Percentiles rank a stretch among this genome's conserved stretches.
Evolutionary conservation across 2,888 invertebrate species (phyloP).

Genomic region (Drosophila barbarae): DNA sequence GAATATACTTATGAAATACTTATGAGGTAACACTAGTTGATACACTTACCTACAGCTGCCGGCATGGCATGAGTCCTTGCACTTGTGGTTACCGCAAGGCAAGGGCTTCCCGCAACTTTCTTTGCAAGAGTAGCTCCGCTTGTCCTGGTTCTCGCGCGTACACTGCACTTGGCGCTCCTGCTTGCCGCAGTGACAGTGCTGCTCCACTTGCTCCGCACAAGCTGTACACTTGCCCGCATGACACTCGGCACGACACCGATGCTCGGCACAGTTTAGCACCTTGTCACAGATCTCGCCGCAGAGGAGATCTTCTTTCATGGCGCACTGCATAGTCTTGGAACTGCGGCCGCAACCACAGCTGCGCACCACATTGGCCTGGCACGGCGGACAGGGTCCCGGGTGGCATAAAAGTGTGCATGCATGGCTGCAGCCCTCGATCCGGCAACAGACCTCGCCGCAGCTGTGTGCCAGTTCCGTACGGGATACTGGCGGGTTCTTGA

Average conservation of each 20-base stretch:
- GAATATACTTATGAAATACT: not conserved
- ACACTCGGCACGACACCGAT: slow-evolving; percentile 87
- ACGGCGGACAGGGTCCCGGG: slow-evolving; percentile 96
- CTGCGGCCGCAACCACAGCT: slow-evolving; percentile 90
- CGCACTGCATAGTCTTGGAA: slow-evolving; percentile 85
- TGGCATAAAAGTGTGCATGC: slow-evolving; percentile 92
- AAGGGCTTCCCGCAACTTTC: slow-evolving; percentile 83
- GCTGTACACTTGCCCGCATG: slow-evolving; percentile 88
- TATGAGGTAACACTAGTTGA: not conserved
- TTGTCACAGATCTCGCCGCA: slow-evolving; percentile 89
- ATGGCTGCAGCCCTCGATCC: slow-evolving; percentile 82
- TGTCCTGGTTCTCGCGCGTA: slow-evolving; percentile 81
- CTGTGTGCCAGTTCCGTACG: slow-evolving; percentile 92
- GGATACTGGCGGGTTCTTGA: slow-evolving; percentile 86
- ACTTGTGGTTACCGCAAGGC: slow-evolving; percentile 86
- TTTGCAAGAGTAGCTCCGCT: slow-evolving; percentile 83
- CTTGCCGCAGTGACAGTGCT: slow-evolving; percentile 87
- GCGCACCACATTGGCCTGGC: slow-evolving; percentile 86
- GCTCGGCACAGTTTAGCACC: slow-evolving; percentile 87
- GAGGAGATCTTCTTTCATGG: slow-evolving; percentile 84
- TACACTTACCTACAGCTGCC: slow-evolving; percentile 81
- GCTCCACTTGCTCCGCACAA: slow-evolving; percentile 85
- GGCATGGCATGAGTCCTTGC: slow-evolving; percentile 85
- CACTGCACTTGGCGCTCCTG: slow-evolving; percentile 83
- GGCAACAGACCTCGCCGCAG: slow-evolving; percentile 92